phyloP scores from a whole-genome alignment of 2,797 vertebrate species.

The Micrastur ruficollis region DNA sequence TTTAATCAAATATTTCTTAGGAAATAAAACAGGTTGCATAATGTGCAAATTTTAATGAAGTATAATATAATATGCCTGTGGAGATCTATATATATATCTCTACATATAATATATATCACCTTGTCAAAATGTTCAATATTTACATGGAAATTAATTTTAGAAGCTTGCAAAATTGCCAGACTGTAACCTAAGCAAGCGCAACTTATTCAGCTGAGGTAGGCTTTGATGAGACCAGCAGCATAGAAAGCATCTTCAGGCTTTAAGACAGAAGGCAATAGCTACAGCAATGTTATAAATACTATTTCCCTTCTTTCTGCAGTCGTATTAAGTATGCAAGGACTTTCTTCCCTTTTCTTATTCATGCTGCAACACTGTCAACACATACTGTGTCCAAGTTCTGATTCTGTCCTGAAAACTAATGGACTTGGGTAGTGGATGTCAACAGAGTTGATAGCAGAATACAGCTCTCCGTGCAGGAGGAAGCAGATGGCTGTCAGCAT shows the following conservation, averaged over 20 bases:
- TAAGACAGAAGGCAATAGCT: not conserved
- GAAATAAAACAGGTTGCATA: not conserved
- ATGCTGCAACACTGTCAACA: not conserved
- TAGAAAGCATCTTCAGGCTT: not conserved
- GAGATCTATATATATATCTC: not conserved
- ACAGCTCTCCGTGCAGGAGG: not conserved
- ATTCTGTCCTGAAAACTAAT: not conserved
- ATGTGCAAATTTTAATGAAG: not conserved
- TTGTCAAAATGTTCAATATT: not conserved
- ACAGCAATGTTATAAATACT: not conserved
- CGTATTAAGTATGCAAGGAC: not conserved
- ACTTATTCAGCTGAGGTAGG: not conserved
- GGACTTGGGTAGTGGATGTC: not conserved
- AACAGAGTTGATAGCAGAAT: not conserved
- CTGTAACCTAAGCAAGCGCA: not conserved
- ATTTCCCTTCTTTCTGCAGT: not conserved
- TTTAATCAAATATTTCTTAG: not conserved
- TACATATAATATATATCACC: not conserved
- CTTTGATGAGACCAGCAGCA: not conserved
- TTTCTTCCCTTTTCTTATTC: not conserved
- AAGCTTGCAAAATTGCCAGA: not conserved
- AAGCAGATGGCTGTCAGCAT: not conserved
- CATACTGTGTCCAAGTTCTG: not conserved
- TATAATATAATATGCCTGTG: not conserved
- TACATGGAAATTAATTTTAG: slow-evolving; percentile 24